phyloP scores from a whole-genome alignment of 1,140 invertebrate species.

The Mactra quadrangularis region DNA sequence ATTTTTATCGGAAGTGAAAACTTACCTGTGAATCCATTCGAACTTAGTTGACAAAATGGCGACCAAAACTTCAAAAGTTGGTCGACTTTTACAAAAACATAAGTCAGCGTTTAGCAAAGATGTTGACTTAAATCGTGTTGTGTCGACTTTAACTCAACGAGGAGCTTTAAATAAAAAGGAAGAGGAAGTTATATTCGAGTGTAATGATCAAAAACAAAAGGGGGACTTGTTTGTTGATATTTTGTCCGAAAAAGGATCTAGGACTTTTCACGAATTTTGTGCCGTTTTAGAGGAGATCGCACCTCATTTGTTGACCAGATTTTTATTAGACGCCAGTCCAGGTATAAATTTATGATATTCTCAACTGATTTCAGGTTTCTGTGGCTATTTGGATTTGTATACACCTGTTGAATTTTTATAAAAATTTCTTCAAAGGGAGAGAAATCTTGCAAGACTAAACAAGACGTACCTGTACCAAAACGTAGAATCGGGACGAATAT shows the following conservation, averaged over 20 bases:
- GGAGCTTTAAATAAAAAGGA: slow-evolving; percentile 53
- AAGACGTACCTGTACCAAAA: too few relatives aligned
- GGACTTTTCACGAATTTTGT: slow-evolving; percentile 57
- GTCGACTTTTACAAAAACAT: slow-evolving; percentile 58
- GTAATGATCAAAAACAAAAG: slow-evolving; percentile 38
- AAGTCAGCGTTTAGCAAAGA: slow-evolving; percentile 45
- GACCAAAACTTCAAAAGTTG: slow-evolving; percentile 54
- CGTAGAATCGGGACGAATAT: too few relatives aligned
- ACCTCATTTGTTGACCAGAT: slow-evolving; percentile 54
- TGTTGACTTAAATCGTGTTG: slow-evolving; percentile 46
- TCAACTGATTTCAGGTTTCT: too few relatives aligned
- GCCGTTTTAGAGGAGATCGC: slow-evolving; percentile 50
- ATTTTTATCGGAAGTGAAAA: slow-evolving; percentile 23
- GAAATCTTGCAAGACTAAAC: too few relatives aligned
- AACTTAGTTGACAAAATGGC: slow-evolving; percentile 47
- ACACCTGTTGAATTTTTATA: too few relatives aligned
- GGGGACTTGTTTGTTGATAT: slow-evolving; percentile 54
- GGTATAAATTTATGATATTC: slow-evolving; percentile 2
- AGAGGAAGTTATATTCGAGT: slow-evolving; percentile 57
- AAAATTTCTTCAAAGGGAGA: too few relatives aligned
- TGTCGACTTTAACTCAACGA: slow-evolving; percentile 39
- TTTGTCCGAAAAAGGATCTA: slow-evolving; percentile 46
- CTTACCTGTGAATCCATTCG: slow-evolving; percentile 45
- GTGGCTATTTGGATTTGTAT: too few relatives aligned
- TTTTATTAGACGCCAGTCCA: slow-evolving; percentile 49